Conservation (phyloP, 1,140 invertebrate genomes). For the Drosophila pandora region DNA sequence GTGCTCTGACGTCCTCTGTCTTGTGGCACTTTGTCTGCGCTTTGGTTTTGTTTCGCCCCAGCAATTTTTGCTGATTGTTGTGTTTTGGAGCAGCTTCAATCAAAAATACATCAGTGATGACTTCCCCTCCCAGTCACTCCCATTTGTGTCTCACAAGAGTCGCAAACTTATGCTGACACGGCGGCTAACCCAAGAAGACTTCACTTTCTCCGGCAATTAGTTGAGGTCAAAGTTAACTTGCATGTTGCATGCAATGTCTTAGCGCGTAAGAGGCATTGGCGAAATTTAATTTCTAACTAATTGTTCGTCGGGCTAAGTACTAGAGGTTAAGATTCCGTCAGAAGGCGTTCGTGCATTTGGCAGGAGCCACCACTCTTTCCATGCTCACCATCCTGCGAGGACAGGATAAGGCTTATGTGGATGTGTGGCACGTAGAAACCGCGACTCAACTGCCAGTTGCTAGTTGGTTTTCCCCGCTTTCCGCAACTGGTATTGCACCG, state of each 20-base stretch:
- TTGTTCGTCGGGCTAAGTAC: slow-evolving; percentile 61
- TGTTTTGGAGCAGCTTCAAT: slow-evolving; percentile 66
- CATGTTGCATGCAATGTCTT: slow-evolving; percentile 66
- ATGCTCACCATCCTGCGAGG: background rate
- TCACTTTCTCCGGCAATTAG: slow-evolving; percentile 65
- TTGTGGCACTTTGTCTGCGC: slow-evolving; percentile 60
- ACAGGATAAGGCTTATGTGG: background rate
- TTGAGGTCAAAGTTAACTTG: slow-evolving; percentile 53
- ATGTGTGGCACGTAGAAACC: slow-evolving; percentile 55
- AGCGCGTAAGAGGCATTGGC: slow-evolving; percentile 28
- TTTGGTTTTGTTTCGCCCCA: slow-evolving; percentile 60
- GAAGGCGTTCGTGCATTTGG: slow-evolving; percentile 56
- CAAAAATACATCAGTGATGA: slow-evolving; percentile 69
- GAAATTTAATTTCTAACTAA: slow-evolving; percentile 78
- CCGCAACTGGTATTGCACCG: slow-evolving; percentile 38
- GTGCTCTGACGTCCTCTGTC: slow-evolving; percentile 38
- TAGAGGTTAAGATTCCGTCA: slow-evolving; percentile 4
- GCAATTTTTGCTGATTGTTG: slow-evolving; percentile 67
- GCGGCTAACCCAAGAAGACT: slow-evolving; percentile 54
- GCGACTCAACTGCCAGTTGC: slow-evolving; percentile 58
- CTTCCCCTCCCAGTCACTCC: background rate
- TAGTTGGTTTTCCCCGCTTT: slow-evolving; percentile 25
- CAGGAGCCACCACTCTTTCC: slow-evolving; percentile 7
- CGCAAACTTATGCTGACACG: slow-evolving; percentile 66
- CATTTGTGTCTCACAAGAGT: slow-evolving; percentile 15